Evolutionary conservation across 1,140 invertebrate species (phyloP), one percentile per base, ranked within the genome.

Genomic region (Neuroterus valhalla): DNA sequence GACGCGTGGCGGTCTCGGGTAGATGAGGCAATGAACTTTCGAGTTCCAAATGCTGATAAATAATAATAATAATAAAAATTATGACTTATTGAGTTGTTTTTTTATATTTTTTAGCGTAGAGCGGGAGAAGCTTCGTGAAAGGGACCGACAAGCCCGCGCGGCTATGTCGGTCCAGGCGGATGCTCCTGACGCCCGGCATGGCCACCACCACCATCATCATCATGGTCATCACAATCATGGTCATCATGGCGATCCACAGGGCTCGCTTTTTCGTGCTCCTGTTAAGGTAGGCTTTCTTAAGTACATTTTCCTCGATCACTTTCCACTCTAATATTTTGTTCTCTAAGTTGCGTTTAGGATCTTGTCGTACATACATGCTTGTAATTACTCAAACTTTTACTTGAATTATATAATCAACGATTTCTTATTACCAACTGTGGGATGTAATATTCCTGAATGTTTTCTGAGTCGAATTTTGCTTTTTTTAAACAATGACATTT

Each of bases 81-180:
- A 6, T n/a, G 17, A 15, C 8, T 17, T 48, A 17, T 48, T 8
- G n/a, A 3, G n/a, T 17, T 8, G 0, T 17, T 76, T 76, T 81
- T 84, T 87, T 84, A 78, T 86, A 78, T 92, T 92, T 12, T 92
- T 12, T 90, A 94, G 93, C 85, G 93, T 94, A 90, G 94, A 94
- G 85, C 92, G 93, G 87, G 93, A 94, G 88, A 91, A 93, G 80
- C 92, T 94, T 86, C 93, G 94, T 76, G 94, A 95, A 89, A 91
- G 92, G 86, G 94, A 95, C 87, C 91, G 93, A 86, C 92, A 93
- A 87, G 93, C 93, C 83, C 91, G 94, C 72, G 93, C 92, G 82
- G 93, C 94, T 88, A 94, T 94, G 92, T 92, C 93, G 83, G 92
- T 91, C 82, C 91, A 92, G 81, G 92, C 91, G 77, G 92, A 93